Conservation (phyloP, 2,797 vertebrate genomes). For the Acomys russatus region DNA sequence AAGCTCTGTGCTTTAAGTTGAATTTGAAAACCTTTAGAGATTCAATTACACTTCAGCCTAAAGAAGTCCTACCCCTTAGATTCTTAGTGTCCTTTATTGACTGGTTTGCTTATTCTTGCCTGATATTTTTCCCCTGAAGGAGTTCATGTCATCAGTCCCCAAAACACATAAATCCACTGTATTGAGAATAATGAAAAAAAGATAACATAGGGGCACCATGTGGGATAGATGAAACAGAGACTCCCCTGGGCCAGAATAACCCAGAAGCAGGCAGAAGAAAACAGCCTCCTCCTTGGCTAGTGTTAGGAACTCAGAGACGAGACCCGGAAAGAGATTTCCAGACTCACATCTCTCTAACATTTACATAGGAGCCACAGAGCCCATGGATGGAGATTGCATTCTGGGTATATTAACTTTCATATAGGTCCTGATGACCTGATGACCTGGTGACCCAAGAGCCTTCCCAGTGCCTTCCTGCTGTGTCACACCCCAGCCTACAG, state of each 20-base stretch:
- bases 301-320: neutral
- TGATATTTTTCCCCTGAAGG: neutral
- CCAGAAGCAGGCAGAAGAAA: neutral
- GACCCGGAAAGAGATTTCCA: neutral
- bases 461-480: neutral
- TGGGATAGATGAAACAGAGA: neutral
- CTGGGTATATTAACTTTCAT: neutral
- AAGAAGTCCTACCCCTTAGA: neutral
- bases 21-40: neutral
- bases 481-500: neutral
- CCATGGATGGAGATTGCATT: fast-evolving
- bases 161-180: neutral
- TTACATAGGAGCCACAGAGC: neutral
- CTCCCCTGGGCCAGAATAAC: neutral
- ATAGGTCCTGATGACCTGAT: neutral
- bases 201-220: neutral
- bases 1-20: neutral
- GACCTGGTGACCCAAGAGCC: too few species aligned
- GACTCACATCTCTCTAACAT: neutral
- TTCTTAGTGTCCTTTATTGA: neutral
- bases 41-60: neutral
- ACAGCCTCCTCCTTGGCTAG: neutral
- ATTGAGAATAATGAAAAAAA: neutral
- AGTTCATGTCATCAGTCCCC: neutral
- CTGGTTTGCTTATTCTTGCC: neutral